Conservation (phyloP, 2,113 vertebrate genomes). For the Oreochromis aureus region DNA sequence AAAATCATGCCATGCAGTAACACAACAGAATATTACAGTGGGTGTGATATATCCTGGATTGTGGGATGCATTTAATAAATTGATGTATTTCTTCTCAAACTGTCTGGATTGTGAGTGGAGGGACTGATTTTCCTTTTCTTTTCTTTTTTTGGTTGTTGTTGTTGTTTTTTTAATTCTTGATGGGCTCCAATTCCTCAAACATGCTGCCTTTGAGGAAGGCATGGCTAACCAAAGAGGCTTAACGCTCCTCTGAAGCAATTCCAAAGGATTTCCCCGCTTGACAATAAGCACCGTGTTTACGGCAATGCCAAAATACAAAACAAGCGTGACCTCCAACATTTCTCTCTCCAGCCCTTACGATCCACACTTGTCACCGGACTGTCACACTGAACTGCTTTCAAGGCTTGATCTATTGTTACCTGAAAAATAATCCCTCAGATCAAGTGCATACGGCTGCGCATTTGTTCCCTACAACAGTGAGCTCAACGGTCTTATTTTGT, state of each 20-base stretch:
- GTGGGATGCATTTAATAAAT: conserved; percentile 17
- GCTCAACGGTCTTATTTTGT: not conserved
- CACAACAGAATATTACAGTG: not conserved
- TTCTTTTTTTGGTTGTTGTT: not conserved
- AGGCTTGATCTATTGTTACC: conserved; percentile 55
- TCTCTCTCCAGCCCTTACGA: conserved; percentile 55
- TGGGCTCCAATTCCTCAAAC: conserved; percentile 47
- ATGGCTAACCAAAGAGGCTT: conserved; percentile 71
- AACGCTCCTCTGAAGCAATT: conserved; percentile 69
- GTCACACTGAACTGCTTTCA: conserved; percentile 65
- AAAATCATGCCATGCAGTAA: not conserved
- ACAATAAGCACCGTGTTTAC: conserved; percentile 70
- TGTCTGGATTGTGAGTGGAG: conserved; percentile 31
- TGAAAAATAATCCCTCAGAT: conserved; percentile 15
- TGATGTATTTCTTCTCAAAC: conserved; percentile 14
- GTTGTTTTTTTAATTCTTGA: conserved; percentile 17
- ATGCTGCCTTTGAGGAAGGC: conserved; percentile 60
- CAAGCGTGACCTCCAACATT: conserved; percentile 60
- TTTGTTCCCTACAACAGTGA: not conserved
- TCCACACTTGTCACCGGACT: conserved; percentile 63
- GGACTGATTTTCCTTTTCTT: conserved; percentile 9
- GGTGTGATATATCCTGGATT: not conserved
- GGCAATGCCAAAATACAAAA: conserved; percentile 65
- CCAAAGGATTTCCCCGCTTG: conserved; percentile 70
- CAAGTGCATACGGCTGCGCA: not conserved